phyloP scores from a whole-genome alignment of 1,140 invertebrate species.

The Battus philenor region DNA sequence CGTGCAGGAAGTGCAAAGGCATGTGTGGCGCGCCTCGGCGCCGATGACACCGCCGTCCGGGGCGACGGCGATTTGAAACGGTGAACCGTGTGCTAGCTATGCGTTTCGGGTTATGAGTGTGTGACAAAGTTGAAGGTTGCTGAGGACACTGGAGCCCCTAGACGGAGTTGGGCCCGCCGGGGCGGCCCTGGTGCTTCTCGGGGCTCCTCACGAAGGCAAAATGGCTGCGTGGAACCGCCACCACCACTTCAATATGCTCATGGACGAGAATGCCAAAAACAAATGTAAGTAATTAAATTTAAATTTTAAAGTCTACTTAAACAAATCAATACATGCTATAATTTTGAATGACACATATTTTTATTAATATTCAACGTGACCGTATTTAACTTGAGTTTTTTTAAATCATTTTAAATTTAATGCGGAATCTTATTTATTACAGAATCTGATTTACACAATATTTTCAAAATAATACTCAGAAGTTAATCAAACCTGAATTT shows the following conservation, averaged over 20 bases:
- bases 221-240: conserved; percentile 83
- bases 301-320: too few species aligned
- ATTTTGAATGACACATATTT: too few species aligned
- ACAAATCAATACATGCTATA: too few species aligned
- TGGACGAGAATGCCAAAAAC: conserved; percentile 82
- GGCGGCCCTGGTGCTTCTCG: conserved; percentile 74
- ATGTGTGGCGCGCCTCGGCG: conserved; percentile 61
- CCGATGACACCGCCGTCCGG: conserved; percentile 66
- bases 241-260: conserved; percentile 82
- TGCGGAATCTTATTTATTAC: too few species aligned
- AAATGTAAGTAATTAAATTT: conserved; percentile 77
- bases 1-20: conserved; percentile 65
- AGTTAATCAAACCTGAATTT: too few species aligned
- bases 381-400: too few species aligned
- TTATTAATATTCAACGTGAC: too few species aligned
- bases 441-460: too few species aligned
- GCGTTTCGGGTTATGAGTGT: conserved; percentile 71
- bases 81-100: conserved; percentile 64
- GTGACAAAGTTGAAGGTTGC: conserved; percentile 69
- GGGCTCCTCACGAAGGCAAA: conserved; percentile 77
- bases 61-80: conserved; percentile 60
- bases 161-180: conserved; percentile 75
- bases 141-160: conserved; percentile 75
- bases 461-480: too few species aligned
- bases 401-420: too few species aligned